Evolutionary conservation across 2,113 vertebrate genomes (phyloP), one percentile per base, ranked within the genome.

Genomic region (Saguinus midas): DNA sequence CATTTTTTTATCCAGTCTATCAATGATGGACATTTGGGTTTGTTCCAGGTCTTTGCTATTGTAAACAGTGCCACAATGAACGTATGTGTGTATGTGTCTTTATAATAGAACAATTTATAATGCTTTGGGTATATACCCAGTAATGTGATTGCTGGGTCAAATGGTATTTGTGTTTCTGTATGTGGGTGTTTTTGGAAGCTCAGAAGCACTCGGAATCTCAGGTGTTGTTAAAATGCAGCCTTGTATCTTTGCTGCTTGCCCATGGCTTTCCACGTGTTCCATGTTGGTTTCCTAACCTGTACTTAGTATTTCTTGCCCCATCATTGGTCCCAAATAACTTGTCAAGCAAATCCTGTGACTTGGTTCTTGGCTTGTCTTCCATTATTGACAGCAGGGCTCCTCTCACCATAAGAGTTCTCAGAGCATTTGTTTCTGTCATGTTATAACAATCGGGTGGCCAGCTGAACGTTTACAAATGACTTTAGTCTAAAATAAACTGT

Each of bases 331-430:
- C n/a, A 5, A 2, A 0, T 37, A 16, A 43, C 52, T 50, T 55
- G 21, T 81, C 48, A 2, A 8, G 57, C 61, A 23, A 13, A 18
- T 8, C 40, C 25, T 21, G 8, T 21, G 43, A 16, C n/a, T n/a
- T 79, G 29, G 27, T 52, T 68, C 79, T 80, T 83, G 81, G 3
- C 61, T 43, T n/a, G 17, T 57, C 16, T n/a, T n/a, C 55, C 57
- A 40, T 73, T 75, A 16, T 45, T 40, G 61, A 16, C 64, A 17
- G 12, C 40, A 64, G 43, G 25, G 25, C 35, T n/a, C 78, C 35
- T 21, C 20, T 40, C 14, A 0, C 37, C 40, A 0, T 35, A 43
- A 25, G 37, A 85, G 8, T 35, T n/a, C 27, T 23, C 6, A 0
- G 32, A n/a, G 27, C 37, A 80, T 66, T 48, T 21, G 29, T 20